Evolutionary conservation across 2,113 vertebrate species (phyloP).

Genomic region (Asarcornis scutulata): DNA sequence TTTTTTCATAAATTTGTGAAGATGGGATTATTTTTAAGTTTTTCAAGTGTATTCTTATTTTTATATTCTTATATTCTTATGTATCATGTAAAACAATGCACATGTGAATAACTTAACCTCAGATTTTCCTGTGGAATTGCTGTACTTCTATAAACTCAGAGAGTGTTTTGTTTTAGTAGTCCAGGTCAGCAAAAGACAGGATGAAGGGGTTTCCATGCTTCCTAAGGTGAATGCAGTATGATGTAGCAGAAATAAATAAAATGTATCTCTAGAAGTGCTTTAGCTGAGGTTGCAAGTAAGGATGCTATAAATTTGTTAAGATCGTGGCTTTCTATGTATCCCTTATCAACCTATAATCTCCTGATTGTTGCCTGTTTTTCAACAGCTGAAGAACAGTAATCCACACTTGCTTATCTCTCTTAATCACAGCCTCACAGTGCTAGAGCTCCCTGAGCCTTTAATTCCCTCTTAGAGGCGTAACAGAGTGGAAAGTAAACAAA

Average conservation of each 20-base stretch:
- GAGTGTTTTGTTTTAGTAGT: not conserved
- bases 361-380: constrained; percentile 80
- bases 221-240: not conserved
- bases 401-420: constrained; percentile 81
- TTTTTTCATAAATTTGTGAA: not conserved
- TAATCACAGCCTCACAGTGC: constrained; percentile 81
- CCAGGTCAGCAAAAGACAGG: not conserved
- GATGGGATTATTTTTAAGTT: not conserved
- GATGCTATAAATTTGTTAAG: constrained; percentile 64
- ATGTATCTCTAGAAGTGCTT: not conserved
- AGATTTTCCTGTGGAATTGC: not conserved
- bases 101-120: not conserved
- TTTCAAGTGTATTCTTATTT: not conserved
- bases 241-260: not conserved
- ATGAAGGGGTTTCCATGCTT: not conserved
- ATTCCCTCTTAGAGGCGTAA: constrained; percentile 83
- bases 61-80: not conserved
- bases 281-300: constrained; percentile 24
- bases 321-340: constrained; percentile 74
- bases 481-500: constrained; percentile 87
- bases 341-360: constrained; percentile 81
- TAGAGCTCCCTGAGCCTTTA: constrained; percentile 81
- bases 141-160: not conserved
- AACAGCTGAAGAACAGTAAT: constrained; percentile 82
- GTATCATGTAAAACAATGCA: not conserved